Percentiles rank a stretch among this genome's conserved stretches.
These are phyloP conservation scores for Danio aesculapii DNA, from an alignment of 2,797 vertebrate species.

Conservation along the genomic window DNA sequence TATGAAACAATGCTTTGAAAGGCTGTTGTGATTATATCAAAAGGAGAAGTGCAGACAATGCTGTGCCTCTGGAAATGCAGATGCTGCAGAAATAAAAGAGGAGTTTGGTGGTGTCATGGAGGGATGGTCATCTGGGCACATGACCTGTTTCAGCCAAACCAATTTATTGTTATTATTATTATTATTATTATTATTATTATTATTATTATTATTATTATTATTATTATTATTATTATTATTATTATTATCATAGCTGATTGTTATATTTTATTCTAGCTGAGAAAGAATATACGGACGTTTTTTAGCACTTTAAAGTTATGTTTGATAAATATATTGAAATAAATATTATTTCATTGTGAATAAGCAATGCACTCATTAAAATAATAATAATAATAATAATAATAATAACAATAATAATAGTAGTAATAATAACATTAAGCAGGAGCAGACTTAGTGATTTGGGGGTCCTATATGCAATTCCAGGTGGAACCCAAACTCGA, in stretches of 20 bases:
- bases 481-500: no score
- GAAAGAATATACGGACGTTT: not conserved
- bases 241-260: no score
- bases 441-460: no score
- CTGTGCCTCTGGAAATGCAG: conserved; percentile 19
- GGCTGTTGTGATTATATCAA: conserved; percentile 31
- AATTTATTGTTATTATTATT: not conserved
- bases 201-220: not conserved
- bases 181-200: no score
- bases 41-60: conserved; percentile 29
- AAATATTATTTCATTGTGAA: not conserved
- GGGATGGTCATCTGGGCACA: not conserved
- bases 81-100: conserved; percentile 35
- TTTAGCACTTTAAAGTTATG: no score
- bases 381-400: not conserved
- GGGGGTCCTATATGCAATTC: no score
- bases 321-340: not conserved
- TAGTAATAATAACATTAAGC: no score
- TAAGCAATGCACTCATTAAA: not conserved
- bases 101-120: not conserved
- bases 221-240: not conserved
- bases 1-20: conserved; percentile 28
- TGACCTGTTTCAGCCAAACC: not conserved
- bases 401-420: not conserved
- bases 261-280: not conserved